Percentiles rank a stretch among this genome's conserved stretches.
Conservation (phyloP, 2,113 vertebrate genomes). For the Rhinichthys klamathensis region DNA sequence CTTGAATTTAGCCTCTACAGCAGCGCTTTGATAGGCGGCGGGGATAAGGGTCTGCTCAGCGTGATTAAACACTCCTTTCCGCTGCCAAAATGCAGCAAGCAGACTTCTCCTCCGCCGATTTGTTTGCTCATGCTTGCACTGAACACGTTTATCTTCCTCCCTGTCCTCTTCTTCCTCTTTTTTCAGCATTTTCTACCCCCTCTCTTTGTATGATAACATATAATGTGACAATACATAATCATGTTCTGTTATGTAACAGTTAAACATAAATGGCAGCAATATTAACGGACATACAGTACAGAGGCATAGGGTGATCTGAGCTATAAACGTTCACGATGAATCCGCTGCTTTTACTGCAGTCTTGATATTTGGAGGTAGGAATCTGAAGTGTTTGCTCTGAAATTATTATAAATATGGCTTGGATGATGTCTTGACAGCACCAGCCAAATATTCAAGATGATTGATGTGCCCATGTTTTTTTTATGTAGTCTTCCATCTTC, state of each 20-base stretch:
- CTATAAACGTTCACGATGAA: constrained; percentile 71
- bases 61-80: constrained; percentile 35
- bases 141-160: neutral
- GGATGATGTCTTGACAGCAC: constrained; percentile 74
- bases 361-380: constrained; percentile 69
- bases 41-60: constrained; percentile 36
- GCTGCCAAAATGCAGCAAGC: constrained; percentile 10
- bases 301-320: constrained; percentile 48
- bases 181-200: neutral
- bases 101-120: neutral
- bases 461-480: constrained; percentile 68
- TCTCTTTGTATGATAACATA: constrained; percentile 21
- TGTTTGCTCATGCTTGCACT: neutral
- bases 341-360: constrained; percentile 66
- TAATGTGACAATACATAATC: constrained; percentile 15
- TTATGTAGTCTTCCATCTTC: constrained; percentile 52
- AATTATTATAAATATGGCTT: constrained; percentile 72
- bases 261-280: constrained; percentile 47
- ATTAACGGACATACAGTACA: constrained; percentile 45
- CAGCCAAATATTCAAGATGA: constrained; percentile 74
- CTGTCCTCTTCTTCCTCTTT: neutral
- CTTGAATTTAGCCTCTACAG: constrained; percentile 48
- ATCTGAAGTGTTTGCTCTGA: constrained; percentile 65
- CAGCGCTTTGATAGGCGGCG: constrained; percentile 43
- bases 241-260: constrained; percentile 5